Percentiles rank a stretch among this genome's conserved stretches.
These are phyloP conservation scores for Catocala nupta DNA, from an alignment of 2,888 invertebrate species.

Conservation along the genomic window DNA sequence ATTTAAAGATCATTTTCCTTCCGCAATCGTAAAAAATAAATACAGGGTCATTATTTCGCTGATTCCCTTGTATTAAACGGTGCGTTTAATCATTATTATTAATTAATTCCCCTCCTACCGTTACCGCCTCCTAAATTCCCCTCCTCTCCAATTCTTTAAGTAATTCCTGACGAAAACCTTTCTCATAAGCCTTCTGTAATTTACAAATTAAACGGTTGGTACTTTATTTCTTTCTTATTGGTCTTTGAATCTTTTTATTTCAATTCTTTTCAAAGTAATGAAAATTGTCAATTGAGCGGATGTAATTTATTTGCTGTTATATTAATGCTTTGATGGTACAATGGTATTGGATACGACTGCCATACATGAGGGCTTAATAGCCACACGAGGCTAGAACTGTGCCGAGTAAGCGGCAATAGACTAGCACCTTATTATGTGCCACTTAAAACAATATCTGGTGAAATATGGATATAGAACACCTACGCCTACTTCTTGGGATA, in stretches of 20 bases:
- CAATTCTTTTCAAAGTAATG: conserved; percentile 17
- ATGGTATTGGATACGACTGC: no score
- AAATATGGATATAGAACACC: no score
- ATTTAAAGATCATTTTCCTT: conserved; percentile 8
- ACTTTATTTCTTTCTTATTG: conserved; percentile 31
- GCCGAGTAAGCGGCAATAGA: no score
- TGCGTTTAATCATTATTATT: conserved; percentile 45
- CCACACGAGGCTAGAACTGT: no score
- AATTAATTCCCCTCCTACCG: conserved; percentile 26
- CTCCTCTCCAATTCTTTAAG: conserved; percentile 24
- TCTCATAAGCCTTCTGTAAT: conserved; percentile 44
- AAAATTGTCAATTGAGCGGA: conserved; percentile 17
- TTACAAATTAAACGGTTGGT: conserved; percentile 39
- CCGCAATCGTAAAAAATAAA: conserved; percentile 11
- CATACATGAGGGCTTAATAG: no score
- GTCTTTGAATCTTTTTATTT: conserved; percentile 22
- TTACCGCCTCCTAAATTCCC: conserved; percentile 16
- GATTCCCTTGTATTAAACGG: conserved; percentile 32
- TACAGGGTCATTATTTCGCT: background rate
- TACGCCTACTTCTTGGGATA: no score
- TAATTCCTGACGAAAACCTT: conserved; percentile 32
- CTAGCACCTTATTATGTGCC: no score
- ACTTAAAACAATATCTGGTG: no score
- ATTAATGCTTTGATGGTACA: background rate
- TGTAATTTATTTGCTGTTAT: background rate